Percentiles rank a stretch among this genome's conserved stretches.
These are phyloP conservation scores for Gymnopithys bicolor DNA, from an alignment of 2,797 vertebrate species.

Conservation along the genomic window DNA sequence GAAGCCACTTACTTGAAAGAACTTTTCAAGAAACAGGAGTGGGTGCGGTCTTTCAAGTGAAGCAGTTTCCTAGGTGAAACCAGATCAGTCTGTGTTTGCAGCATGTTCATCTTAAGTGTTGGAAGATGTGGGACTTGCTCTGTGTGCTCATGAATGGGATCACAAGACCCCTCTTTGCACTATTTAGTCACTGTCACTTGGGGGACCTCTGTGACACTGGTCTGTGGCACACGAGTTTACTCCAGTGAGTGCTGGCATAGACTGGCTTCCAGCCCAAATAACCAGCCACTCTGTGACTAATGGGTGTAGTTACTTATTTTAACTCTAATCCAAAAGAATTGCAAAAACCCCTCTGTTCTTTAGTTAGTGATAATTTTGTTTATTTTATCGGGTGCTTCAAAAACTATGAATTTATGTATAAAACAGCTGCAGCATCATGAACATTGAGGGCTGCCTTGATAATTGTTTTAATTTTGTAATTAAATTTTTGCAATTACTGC, in stretches of 20 bases:
- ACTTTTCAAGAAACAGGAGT: not conserved
- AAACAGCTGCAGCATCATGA: not conserved
- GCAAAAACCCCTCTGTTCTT: not conserved
- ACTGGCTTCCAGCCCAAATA: not conserved
- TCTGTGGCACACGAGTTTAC: not conserved
- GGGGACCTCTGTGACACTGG: not conserved
- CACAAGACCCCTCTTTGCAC: not conserved
- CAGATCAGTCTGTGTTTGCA: not conserved
- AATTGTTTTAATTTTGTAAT: conserved; percentile 30
- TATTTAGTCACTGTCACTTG: not conserved
- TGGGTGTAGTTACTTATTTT: not conserved
- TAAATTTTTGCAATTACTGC: conserved; percentile 25
- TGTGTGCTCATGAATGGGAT: not conserved
- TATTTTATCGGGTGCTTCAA: not conserved
- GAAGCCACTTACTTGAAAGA: not conserved
- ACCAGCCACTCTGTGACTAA: not conserved
- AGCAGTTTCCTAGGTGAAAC: not conserved
- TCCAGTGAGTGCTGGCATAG: not conserved
- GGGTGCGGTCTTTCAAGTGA: not conserved
- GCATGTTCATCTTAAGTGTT: not conserved
- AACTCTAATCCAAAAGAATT: not conserved
- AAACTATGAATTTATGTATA: not conserved
- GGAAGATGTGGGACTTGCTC: not conserved
- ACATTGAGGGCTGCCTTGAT: not conserved
- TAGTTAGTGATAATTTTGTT: not conserved